Base-by-base conservation (phyloP, 2,888 invertebrate species). In the Sericinus montela region DNA sequence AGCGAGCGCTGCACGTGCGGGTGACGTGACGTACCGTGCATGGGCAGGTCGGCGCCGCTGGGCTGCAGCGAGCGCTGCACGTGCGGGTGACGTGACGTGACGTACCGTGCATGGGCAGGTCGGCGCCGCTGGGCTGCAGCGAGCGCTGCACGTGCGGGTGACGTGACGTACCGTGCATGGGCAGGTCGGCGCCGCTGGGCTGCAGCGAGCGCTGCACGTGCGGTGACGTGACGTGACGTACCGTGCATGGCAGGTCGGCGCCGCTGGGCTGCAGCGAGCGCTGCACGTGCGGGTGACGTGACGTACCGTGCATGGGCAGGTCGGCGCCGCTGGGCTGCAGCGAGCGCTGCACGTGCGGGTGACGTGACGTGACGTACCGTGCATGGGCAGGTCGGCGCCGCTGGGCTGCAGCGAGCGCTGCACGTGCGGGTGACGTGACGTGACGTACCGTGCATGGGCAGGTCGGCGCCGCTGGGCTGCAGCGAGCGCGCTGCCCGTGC, bases 191-290 rank as follows among this genome's bases (percentile, higher is more conserved):
- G 52, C 48, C 58, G 49, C 47, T 16, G 32, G 11, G 7, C 6
- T 32, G 11, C 32, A 32, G 11, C 32, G 1, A 11, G 11, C 11
- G 32, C 1, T 6, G 8, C 4, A 1, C 7, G 8, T 14, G n/a
- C n/a, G n/a, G n/a, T n/a, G n/a, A n/a, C n/a, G 11, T 6, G 13
- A 11, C 2, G 32, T 13, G 6, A 8, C 11, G 28, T 36, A 91
- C 91, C 91, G 56, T 90, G 83, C 69, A 90, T 82, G 91, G 91
- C 60, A 92, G 73, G 48, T 92, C 92, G 10, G 83, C 79, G 7
- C 91, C 91, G 56, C 88, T 90, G 11, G 80, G 66, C 59, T 90
- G 89, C 51, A 90, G 62, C 62, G 86, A 87, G 73, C 80, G 80
- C 60, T 61, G 71, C 10, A 76, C 84, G 61, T 63, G 56, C 14